Conservation (phyloP, 1,140 invertebrate species). For the Drosophila trapezifrons region DNA sequence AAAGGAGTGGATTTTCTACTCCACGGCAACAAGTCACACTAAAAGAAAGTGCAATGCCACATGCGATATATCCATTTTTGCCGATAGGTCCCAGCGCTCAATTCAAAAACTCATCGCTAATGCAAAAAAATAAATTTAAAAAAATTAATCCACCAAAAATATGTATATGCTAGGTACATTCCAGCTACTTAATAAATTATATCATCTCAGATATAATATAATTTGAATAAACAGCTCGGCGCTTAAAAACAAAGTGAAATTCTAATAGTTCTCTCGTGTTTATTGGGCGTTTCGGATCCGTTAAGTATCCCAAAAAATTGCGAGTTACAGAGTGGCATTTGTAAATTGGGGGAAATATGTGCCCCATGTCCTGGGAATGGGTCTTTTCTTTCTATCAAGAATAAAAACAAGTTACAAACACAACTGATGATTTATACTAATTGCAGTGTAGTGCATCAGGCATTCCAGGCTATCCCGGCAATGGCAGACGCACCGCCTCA, state of each 20-base stretch:
- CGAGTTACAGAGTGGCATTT: slow-evolving; percentile 34
- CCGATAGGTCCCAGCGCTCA: not conserved
- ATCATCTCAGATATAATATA: no score
- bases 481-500: slow-evolving; percentile 92
- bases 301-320: slow-evolving; percentile 24
- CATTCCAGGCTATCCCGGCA: slow-evolving; percentile 86
- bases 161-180: no score
- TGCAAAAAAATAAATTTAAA: not conserved
- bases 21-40: no score
- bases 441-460: slow-evolving; percentile 20
- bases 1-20: no score
- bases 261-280: slow-evolving; percentile 17
- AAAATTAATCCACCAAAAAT: not conserved
- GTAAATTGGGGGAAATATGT: slow-evolving; percentile 29
- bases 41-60: not conserved
- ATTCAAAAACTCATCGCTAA: slow-evolving; percentile 1
- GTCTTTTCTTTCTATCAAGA: slow-evolving; percentile 55
- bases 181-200: not conserved
- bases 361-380: slow-evolving; percentile 46
- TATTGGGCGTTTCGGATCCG: slow-evolving; percentile 28
- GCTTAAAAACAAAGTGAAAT: not conserved
- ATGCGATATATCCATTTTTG: not conserved
- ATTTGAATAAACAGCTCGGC: not conserved
- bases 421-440: slow-evolving; percentile 75
- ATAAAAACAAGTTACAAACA: slow-evolving; percentile 75